These are phyloP conservation scores for Eumaeus atala DNA, from an alignment of 1,140 invertebrate species.

Conservation along the genomic window DNA sequence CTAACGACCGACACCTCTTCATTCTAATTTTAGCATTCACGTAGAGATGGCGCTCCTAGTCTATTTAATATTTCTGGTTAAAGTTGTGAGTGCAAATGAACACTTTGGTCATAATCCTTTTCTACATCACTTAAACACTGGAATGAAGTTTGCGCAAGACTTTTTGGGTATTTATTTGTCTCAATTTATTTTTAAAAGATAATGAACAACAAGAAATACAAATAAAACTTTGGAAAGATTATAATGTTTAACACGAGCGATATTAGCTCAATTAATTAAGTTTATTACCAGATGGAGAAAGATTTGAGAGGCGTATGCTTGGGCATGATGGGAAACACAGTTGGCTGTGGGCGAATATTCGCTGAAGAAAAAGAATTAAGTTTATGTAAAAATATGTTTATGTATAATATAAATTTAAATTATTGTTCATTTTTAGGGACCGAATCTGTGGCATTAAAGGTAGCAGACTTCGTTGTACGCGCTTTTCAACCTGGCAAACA, in stretches of 20 bases:
- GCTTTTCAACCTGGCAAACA: conserved; percentile 48
- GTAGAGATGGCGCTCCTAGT: conserved; percentile 53
- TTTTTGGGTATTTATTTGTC: conserved; percentile 71
- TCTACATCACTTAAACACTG: conserved; percentile 76
- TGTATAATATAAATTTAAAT: too few species aligned
- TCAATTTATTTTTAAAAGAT: neutral
- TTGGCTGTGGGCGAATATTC: too few species aligned
- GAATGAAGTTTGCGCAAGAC: conserved; percentile 78
- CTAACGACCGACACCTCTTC: conserved; percentile 21
- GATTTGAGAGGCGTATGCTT: too few species aligned
- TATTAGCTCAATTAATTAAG: too few species aligned
- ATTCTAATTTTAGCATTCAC: conserved; percentile 34
- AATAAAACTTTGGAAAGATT: too few species aligned
- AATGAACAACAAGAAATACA: too few species aligned
- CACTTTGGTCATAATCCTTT: conserved; percentile 61
- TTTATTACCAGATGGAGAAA: too few species aligned
- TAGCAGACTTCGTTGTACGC: conserved; percentile 62
- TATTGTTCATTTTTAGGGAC: conserved; percentile 37
- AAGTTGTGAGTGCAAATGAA: conserved; percentile 34
- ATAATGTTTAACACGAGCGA: too few species aligned
- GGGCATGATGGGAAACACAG: too few species aligned
- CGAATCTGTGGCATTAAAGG: conserved; percentile 58
- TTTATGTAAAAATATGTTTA: neutral
- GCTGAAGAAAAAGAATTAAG: neutral
- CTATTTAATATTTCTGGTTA: conserved; percentile 31